Percentiles rank a stretch among this genome's conserved stretches.
Evolutionary conservation across 2,888 invertebrate genomes (phyloP).

Genomic region (Synanthedon tipuliformis): DNA sequence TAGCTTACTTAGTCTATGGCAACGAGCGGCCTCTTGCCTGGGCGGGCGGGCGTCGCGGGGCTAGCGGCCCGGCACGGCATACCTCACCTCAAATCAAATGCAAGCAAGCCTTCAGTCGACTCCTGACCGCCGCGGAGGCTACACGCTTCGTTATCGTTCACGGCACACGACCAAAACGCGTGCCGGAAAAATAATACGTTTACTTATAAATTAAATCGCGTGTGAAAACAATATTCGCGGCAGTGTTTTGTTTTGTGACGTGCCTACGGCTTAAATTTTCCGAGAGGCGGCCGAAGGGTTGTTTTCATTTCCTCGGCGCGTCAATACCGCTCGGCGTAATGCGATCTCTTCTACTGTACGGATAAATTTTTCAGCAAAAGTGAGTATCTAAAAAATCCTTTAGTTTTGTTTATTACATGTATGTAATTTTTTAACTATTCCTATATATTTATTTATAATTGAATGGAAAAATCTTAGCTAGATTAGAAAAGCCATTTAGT

Average conservation of each 20-base stretch:
- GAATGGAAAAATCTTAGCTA: too few species aligned
- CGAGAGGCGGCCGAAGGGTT: slow-evolving; percentile 9
- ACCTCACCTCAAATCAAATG: slow-evolving; percentile 13
- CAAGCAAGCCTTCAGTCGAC: slow-evolving; percentile 46
- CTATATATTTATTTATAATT: too few species aligned
- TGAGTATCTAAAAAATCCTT: slow-evolving; percentile 17
- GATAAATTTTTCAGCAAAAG: slow-evolving; percentile 30
- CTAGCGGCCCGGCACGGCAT: slow-evolving; percentile 34
- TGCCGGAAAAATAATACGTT: slow-evolving; percentile 30
- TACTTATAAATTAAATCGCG: slow-evolving; percentile 48
- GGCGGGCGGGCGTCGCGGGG: slow-evolving; percentile 34
- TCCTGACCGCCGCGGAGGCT: slow-evolving; percentile 23
- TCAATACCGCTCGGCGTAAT: slow-evolving; percentile 24
- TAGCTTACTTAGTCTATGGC: slow-evolving; percentile 26
- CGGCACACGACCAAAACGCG: slow-evolving; percentile 25
- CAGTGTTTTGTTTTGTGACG: slow-evolving; percentile 20
- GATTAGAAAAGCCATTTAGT: too few species aligned
- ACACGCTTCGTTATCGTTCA: slow-evolving; percentile 15
- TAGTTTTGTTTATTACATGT: slow-evolving; percentile 6
- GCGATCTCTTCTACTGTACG: slow-evolving; percentile 21
- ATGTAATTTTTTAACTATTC: neutral
- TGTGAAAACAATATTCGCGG: slow-evolving; percentile 17
- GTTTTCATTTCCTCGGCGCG: slow-evolving; percentile 15
- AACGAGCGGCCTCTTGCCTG: slow-evolving; percentile 39
- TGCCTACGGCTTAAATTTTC: slow-evolving; percentile 22